Evolutionary conservation across 2,888 invertebrate genomes (phyloP).

Genomic region (Conops quadrifasciatus): DNA sequence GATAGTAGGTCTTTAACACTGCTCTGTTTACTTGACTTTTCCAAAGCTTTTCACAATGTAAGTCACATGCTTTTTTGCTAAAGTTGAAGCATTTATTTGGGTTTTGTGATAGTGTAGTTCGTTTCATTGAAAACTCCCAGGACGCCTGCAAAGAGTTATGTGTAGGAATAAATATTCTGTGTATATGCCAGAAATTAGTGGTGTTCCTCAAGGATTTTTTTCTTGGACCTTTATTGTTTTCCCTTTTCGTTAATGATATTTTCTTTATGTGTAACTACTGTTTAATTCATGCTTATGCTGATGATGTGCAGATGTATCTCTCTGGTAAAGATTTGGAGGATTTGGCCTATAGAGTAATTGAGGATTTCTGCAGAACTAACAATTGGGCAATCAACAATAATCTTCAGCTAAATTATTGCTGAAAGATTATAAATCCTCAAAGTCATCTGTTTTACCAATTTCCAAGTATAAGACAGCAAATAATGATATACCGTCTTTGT

Average conservation of each 20-base stretch:
- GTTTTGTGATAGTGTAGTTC: constrained; percentile 10
- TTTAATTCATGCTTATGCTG: constrained; percentile 19
- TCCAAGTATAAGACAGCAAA: background rate
- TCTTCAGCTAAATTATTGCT: constrained; percentile 20
- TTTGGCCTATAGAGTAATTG: constrained; percentile 14
- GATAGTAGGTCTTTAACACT: background rate
- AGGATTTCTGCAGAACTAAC: too few species aligned
- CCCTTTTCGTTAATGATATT: constrained; percentile 13
- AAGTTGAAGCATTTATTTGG: constrained; percentile 4
- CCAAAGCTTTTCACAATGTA: constrained; percentile 12
- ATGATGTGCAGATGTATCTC: constrained; percentile 23
- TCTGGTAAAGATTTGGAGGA: constrained; percentile 2
- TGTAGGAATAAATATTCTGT: background rate
- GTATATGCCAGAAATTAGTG: background rate
- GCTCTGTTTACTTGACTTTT: constrained; percentile 19
- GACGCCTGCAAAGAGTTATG: background rate
- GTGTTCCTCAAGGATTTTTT: constrained; percentile 18
- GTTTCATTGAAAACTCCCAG: background rate
- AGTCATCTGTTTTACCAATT: constrained; percentile 9
- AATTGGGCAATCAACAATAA: background rate
- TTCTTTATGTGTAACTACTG: background rate
- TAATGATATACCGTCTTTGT: background rate
- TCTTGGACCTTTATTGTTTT: constrained; percentile 16
- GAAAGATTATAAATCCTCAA: too few species aligned
- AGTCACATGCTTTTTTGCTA: constrained; percentile 6